Percentiles rank a stretch among this genome's conserved stretches.
These are phyloP conservation scores for Deroplatys truncata DNA, from an alignment of 2,888 invertebrate species.

Conservation along the genomic window DNA sequence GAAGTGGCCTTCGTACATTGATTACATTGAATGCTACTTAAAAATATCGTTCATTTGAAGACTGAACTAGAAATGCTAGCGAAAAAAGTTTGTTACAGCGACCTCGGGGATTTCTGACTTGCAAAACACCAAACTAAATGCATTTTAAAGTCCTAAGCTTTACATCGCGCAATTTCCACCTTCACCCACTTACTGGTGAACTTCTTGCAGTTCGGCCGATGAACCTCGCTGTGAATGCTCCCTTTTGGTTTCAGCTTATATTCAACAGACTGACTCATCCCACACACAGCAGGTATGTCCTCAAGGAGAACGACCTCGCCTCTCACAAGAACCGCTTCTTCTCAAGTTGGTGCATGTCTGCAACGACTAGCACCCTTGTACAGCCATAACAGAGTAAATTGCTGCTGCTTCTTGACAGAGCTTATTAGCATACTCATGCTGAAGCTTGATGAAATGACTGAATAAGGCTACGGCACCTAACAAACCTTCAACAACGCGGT, in stretches of 20 bases:
- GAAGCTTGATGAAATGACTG: background rate
- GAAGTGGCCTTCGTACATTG: no score
- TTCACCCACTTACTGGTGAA: background rate
- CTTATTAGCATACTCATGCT: background rate
- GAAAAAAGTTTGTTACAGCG: no score
- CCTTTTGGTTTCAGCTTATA: background rate
- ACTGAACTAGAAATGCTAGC: no score
- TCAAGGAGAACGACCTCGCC: background rate
- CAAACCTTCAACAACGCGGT: background rate
- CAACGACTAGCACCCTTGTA: background rate
- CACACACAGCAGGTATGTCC: background rate
- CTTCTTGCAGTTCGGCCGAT: background rate
- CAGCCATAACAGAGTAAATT: background rate
- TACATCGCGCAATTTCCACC: no score
- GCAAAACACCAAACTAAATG: no score
- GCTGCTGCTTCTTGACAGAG: background rate
- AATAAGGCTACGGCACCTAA: no score
- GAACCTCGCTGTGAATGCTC: background rate
- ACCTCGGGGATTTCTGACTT: no score
- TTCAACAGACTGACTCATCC: background rate
- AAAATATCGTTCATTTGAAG: no score
- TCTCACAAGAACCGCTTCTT: background rate
- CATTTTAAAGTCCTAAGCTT: no score
- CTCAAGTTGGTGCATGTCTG: background rate
- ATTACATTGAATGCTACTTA: no score